Evolutionary conservation across 2,797 vertebrate species (phyloP).

Genomic region (Lophotriccus pileatus): DNA sequence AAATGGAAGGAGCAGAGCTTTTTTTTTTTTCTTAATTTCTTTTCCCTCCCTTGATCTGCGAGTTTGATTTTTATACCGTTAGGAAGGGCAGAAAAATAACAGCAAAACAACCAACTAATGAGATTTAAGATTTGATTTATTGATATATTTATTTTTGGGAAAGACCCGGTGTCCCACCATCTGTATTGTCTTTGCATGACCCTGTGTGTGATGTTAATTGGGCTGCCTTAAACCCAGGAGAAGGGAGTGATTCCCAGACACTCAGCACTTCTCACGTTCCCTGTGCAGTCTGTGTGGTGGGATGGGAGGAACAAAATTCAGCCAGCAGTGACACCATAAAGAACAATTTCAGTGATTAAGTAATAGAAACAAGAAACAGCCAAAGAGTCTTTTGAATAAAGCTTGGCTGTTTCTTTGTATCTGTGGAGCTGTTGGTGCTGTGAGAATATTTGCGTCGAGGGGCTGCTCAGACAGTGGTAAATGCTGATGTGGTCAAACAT

Average conservation of each 20-base stretch:
- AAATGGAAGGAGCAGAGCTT: background rate
- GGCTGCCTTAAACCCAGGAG: background rate
- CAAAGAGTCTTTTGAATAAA: background rate
- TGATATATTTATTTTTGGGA: background rate
- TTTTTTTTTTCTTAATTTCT: fast-evolving
- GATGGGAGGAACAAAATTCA: background rate
- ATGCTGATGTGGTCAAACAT: background rate
- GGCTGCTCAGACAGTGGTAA: background rate
- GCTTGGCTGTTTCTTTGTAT: background rate
- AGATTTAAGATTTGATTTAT: background rate
- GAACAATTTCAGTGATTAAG: background rate
- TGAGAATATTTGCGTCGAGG: background rate
- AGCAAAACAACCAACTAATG: fast-evolving
- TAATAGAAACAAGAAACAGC: background rate
- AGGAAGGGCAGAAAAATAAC: background rate
- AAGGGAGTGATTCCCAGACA: background rate
- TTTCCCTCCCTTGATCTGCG: fast-evolving
- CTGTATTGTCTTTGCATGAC: background rate
- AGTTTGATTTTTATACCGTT: background rate
- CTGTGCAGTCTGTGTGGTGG: background rate
- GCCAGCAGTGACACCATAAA: background rate
- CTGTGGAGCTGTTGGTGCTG: background rate
- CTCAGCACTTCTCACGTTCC: background rate
- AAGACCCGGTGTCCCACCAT: background rate
- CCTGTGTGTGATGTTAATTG: background rate